phyloP scores from a whole-genome alignment of 1,140 invertebrate species.

The Lineus longissimus region DNA sequence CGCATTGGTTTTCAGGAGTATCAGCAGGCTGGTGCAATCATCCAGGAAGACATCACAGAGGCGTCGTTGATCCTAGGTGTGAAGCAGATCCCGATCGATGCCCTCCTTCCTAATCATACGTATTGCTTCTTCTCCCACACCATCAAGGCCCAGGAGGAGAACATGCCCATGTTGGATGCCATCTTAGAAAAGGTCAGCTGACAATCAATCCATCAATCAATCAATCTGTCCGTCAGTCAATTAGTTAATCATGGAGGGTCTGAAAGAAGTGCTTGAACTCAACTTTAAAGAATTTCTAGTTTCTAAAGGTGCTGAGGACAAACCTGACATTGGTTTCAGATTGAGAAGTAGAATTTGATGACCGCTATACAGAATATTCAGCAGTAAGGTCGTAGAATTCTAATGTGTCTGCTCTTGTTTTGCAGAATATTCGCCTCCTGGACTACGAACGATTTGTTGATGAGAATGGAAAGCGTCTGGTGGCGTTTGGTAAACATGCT shows the following conservation, averaged over 20 bases:
- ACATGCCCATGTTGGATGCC: conserved; percentile 95
- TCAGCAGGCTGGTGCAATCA: conserved; percentile 78
- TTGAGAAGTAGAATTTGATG: no score
- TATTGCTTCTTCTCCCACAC: conserved; percentile 99
- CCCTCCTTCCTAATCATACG: conserved; percentile 89
- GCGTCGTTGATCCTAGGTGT: conserved; percentile 95
- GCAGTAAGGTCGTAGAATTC: no score
- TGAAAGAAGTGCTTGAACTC: not conserved
- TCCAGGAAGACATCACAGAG: conserved; percentile 95
- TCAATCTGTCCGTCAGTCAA: not conserved
- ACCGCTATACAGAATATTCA: no score
- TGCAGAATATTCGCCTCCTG: conserved; percentile 86
- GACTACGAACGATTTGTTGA: conserved; percentile 98
- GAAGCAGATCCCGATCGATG: conserved; percentile 93
- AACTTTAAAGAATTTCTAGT: no score
- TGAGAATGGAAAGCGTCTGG: conserved; percentile 79
- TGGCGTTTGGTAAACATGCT: conserved; percentile 98
- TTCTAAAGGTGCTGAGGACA: no score
- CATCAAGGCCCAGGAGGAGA: conserved; percentile 97
- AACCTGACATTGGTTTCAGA: no score
- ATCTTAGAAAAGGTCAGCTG: conserved; percentile 62
- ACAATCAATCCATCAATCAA: not conserved
- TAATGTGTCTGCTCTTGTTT: no score
- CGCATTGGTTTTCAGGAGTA: conserved; percentile 67
- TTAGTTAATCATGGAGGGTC: not conserved